phyloP scores from a whole-genome alignment of 2,797 vertebrate species.

The Manis javanica region DNA sequence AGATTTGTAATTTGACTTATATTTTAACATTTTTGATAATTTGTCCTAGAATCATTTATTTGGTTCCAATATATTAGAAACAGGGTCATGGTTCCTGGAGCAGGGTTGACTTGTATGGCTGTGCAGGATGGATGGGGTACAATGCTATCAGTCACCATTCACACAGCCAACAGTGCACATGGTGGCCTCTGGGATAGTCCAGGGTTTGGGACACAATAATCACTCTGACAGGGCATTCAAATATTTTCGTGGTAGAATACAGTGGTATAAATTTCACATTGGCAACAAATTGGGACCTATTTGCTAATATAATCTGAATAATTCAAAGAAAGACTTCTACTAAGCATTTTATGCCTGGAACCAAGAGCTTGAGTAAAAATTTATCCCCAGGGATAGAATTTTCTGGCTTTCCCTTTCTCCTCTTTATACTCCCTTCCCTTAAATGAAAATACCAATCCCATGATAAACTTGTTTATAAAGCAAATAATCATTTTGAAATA shows the following conservation, averaged over 20 bases:
- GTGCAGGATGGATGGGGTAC: not conserved
- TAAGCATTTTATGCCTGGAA: not conserved
- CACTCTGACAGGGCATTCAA: not conserved
- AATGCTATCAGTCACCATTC: not conserved
- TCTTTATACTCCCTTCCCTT: not conserved
- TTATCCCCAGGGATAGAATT: not conserved
- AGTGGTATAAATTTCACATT: not conserved
- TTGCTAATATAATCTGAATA: slow-evolving; percentile 40
- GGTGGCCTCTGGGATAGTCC: not conserved
- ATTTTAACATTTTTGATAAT: not conserved
- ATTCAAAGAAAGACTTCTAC: slow-evolving; percentile 27
- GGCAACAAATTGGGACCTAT: not conserved
- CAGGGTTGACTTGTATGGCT: not conserved
- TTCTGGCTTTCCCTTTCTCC: slow-evolving; percentile 4
- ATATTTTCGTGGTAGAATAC: not conserved
- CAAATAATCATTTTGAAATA: slow-evolving; percentile 59
- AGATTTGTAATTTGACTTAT: not conserved
- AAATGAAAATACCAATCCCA: not conserved
- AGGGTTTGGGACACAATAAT: not conserved
- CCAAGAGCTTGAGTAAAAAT: slow-evolving; percentile 29
- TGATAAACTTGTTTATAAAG: slow-evolving; percentile 37
- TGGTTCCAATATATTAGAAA: not conserved
- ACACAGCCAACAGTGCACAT: not conserved
- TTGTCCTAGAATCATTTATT: not conserved
- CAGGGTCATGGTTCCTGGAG: not conserved